Base-by-base conservation (phyloP, 1,140 invertebrate species). In the Cydia amplana region DNA sequence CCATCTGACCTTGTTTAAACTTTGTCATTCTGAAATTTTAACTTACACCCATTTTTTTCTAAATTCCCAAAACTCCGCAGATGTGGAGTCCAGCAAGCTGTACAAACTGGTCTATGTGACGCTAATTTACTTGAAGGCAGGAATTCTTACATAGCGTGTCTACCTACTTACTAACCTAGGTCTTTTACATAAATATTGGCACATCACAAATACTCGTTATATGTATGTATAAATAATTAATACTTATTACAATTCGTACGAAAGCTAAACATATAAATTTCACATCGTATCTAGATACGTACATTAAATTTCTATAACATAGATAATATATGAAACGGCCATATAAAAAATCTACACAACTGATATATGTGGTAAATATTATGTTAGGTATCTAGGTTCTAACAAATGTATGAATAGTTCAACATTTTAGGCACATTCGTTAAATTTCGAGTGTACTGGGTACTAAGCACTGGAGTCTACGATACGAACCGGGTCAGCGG, bases 321-420 rank as follows among this genome's bases (percentile, higher is more conserved):
- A 83, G 64, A 80, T 76, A 77, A 86, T 86, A 72, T 82, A 83
- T 84, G 85, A 85, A 88, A 89, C 83, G 80, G 81, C 86, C 78
- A 86, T 87, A 87, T 87, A 87, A 91, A 67, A 87, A 91, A 91
- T 89, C 85, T 89, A 91, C 82, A 87, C 82, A 87, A 86, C 84
- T 81, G 75, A 84, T 80, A 80, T 74, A 79, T n/a, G n/a, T n/a
- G n/a, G 81, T 79, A 72, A 83, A 81, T 74, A 79, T 64, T 49
- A 76, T 23, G 75, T 76, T 84, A 67, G 64, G 64, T 67, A 82
- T 82, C 79, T 84, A 85, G 73, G 72, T 84, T 81, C 65, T 86
- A 89, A 87, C 83, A 83, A 86, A 86, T 88, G 83, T 90, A 85
- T 87, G 83, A 86, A 87, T 83, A 85, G 77, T 79, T 75, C 76